Percentiles rank a stretch among this genome's conserved stretches.
phyloP scores from a whole-genome alignment of 2,888 invertebrate species.

The Drosophila mayaguana region DNA sequence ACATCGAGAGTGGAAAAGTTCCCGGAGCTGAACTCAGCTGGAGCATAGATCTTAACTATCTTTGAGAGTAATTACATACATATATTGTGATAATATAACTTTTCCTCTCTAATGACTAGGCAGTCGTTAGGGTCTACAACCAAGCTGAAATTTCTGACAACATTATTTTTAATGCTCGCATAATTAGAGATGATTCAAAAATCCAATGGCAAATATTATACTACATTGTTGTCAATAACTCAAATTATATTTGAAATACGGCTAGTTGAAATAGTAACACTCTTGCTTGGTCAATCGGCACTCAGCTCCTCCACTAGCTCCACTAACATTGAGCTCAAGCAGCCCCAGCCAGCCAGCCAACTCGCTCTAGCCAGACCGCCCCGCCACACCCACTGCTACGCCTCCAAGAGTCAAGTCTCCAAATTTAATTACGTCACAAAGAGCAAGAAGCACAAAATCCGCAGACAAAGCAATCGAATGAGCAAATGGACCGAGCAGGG shows the following conservation, averaged over 20 bases:
- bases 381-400: not conserved
- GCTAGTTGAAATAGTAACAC: too few species aligned
- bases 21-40: not conserved
- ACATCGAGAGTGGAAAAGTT: not conserved
- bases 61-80: not conserved
- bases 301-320: too few species aligned
- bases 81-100: too few species aligned
- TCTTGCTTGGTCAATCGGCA: not conserved
- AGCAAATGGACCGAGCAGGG: slow-evolving; percentile 7
- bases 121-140: too few species aligned
- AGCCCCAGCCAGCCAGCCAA: not conserved
- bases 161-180: too few species aligned
- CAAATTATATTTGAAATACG: rapidly evolving
- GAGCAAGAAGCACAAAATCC: slow-evolving; percentile 22
- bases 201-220: too few species aligned
- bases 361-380: not conserved
- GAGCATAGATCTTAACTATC: not conserved
- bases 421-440: slow-evolving; percentile 71
- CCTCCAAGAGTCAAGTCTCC: slow-evolving; percentile 26
- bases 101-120: too few species aligned
- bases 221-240: not conserved
- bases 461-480: slow-evolving; percentile 23
- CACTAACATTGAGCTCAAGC: not conserved
- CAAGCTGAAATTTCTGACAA: too few species aligned
- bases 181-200: too few species aligned